Evolutionary conservation across 2,113 vertebrate species (phyloP).

Genomic region (Campylorhamphus procurvoides): DNA sequence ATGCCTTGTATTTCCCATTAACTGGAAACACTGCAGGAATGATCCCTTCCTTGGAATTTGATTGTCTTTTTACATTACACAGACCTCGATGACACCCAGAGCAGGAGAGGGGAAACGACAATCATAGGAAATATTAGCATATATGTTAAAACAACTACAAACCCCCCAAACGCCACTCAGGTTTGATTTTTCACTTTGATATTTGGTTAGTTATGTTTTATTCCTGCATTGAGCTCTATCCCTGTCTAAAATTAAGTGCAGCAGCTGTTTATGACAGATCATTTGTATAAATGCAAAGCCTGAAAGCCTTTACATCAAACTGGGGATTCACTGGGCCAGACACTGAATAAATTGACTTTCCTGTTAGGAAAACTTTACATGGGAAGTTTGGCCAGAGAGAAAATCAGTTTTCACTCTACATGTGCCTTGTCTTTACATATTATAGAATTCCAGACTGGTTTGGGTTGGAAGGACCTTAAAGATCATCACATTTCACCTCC

Average conservation of each 20-base stretch:
- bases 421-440: not conserved
- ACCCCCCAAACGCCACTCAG: too few species aligned
- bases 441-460: not conserved
- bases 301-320: not conserved
- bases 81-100: not conserved
- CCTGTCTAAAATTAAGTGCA: not conserved
- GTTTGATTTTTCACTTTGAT: not conserved
- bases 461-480: not conserved
- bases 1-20: not conserved
- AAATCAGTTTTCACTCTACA: not conserved
- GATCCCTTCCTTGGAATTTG: not conserved
- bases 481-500: not conserved
- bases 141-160: not conserved
- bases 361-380: not conserved
- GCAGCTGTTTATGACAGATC: not conserved
- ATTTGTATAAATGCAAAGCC: not conserved
- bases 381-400: not conserved
- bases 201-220: not conserved
- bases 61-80: accelerated
- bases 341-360: not conserved
- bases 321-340: not conserved
- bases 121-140: not conserved
- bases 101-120: not conserved
- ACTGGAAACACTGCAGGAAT: not conserved
- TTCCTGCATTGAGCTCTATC: not conserved